phyloP scores from a whole-genome alignment of 2,797 vertebrate species.

The Cyprinella venusta region DNA sequence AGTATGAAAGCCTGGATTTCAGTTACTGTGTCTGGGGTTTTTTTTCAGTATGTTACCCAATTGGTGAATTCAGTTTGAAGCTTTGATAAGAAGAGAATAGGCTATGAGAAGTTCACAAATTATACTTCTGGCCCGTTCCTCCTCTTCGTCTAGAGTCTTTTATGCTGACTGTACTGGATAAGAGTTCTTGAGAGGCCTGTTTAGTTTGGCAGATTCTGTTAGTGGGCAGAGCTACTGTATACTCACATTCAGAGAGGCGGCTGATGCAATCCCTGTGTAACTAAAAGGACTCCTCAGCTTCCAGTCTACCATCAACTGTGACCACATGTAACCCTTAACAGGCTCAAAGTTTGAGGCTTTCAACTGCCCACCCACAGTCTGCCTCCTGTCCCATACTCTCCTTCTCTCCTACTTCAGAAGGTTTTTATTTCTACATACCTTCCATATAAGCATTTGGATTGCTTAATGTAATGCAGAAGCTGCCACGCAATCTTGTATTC shows the following conservation, averaged over 20 bases:
- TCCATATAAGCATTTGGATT: background rate
- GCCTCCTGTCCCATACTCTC: no score
- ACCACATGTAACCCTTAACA: slow-evolving; percentile 23
- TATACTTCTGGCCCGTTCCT: background rate
- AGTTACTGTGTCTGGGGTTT: background rate
- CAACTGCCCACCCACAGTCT: background rate
- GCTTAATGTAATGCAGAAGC: slow-evolving; percentile 17
- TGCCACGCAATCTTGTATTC: slow-evolving; percentile 18
- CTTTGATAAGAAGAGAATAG: background rate
- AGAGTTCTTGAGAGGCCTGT: slow-evolving; percentile 13
- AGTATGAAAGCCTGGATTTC: background rate
- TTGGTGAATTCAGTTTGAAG: background rate
- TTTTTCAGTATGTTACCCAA: background rate
- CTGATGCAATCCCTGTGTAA: slow-evolving; percentile 61
- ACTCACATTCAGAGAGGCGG: background rate
- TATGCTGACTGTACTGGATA: slow-evolving; percentile 26
- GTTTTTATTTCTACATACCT: background rate
- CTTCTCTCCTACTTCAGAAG: background rate
- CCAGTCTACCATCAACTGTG: background rate
- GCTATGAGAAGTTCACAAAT: background rate
- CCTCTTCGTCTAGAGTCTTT: background rate
- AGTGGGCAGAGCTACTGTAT: slow-evolving; percentile 39
- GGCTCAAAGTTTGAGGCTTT: background rate
- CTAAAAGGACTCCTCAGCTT: slow-evolving; percentile 12
- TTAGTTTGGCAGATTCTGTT: slow-evolving; percentile 43